Conservation (phyloP, 2,113 vertebrate species). For the Arothron firmamentum region DNA sequence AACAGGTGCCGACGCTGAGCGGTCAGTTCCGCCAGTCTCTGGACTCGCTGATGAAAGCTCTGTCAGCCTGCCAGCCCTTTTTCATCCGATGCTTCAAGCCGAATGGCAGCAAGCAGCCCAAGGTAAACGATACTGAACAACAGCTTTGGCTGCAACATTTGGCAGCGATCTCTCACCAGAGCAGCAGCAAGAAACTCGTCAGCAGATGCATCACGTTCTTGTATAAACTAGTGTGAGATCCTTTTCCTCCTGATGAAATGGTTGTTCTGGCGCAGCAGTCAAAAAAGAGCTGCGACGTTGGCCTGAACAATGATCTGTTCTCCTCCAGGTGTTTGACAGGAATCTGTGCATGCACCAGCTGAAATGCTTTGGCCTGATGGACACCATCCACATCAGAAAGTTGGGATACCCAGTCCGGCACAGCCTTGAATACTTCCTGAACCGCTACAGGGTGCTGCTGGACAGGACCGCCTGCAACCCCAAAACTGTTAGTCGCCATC, state of each 20-base stretch:
- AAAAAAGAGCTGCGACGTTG: neutral
- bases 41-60: slow-evolving; percentile 91
- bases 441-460: slow-evolving; percentile 79
- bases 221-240: too few species aligned
- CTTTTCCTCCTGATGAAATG: too few species aligned
- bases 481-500: slow-evolving; percentile 48
- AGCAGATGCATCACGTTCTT: too few species aligned
- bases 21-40: slow-evolving; percentile 92
- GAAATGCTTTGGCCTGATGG: slow-evolving; percentile 88
- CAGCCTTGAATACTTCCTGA: slow-evolving; percentile 81
- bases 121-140: slow-evolving; percentile 72
- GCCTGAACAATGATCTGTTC: neutral
- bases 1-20: slow-evolving; percentile 79
- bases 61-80: slow-evolving; percentile 85
- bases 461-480: slow-evolving; percentile 62
- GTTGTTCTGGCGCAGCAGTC: too few species aligned
- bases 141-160: neutral
- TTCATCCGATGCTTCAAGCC: slow-evolving; percentile 97
- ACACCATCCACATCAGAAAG: slow-evolving; percentile 87
- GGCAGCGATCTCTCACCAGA: too few species aligned
- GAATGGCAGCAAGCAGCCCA: slow-evolving; percentile 85
- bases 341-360: slow-evolving; percentile 85
- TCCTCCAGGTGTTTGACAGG: slow-evolving; percentile 80
- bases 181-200: too few species aligned
- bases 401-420: slow-evolving; percentile 86